A percentile compares a stretch with the other conserved stretches of the same genome.
Conservation (phyloP, 2,888 invertebrate species). For the Hemaris fuciformis region DNA sequence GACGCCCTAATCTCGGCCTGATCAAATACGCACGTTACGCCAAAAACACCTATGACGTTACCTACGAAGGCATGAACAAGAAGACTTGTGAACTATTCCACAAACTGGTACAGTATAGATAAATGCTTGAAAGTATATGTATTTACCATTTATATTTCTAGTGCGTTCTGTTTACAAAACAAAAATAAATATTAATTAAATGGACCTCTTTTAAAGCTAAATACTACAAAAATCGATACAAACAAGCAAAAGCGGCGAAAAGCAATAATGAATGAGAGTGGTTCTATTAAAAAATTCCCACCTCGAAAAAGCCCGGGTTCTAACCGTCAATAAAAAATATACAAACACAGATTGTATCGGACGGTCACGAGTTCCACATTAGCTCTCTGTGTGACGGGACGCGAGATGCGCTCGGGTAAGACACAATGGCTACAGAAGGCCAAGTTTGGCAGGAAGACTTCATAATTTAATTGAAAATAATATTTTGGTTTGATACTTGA, state of each 20-base stretch:
- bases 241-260: not conserved
- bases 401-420: not conserved
- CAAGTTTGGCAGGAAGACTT: not conserved
- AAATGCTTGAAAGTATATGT: no score
- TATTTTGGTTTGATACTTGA: not conserved
- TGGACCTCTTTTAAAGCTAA: no score
- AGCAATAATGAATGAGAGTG: constrained; percentile 3
- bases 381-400: constrained; percentile 17
- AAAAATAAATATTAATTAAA: no score
- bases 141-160: no score
- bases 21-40: no score
- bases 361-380: constrained; percentile 48
- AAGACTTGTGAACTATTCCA: no score
- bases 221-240: not conserved
- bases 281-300: constrained; percentile 20
- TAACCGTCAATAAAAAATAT: constrained; percentile 29
- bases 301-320: constrained; percentile 11
- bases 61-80: no score
- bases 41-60: no score
- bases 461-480: not conserved
- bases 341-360: constrained; percentile 45
- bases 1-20: no score
- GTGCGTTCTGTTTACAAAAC: no score
- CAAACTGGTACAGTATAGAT: no score
- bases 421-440: not conserved